Evolutionary conservation across 1,140 invertebrate genomes (phyloP).

Genomic region (Cyrtorhinus lividipennis): DNA sequence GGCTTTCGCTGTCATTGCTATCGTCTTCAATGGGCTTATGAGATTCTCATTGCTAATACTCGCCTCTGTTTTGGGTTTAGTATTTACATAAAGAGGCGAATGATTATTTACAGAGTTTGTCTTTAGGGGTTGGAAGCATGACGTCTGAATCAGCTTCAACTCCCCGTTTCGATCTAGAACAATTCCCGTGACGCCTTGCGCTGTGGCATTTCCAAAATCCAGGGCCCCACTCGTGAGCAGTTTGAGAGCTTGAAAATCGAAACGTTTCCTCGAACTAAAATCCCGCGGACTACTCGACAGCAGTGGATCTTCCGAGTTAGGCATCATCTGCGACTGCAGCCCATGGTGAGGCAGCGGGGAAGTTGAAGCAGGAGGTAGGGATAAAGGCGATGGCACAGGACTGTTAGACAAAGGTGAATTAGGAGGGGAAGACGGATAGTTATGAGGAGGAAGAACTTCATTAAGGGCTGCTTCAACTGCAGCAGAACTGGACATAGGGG

Average conservation of each 20-base stretch:
- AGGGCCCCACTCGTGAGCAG: conserved; percentile 42
- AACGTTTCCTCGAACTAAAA: conserved; percentile 46
- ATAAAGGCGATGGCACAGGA: conserved; percentile 42
- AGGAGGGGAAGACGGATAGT: conserved; percentile 47
- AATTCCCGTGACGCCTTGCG: conserved; percentile 40
- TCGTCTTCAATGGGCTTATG: conserved; percentile 11
- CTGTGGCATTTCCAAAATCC: conserved; percentile 38
- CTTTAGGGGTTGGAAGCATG: conserved; percentile 25
- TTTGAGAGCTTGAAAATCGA: conserved; percentile 47
- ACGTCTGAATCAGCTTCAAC: conserved; percentile 44
- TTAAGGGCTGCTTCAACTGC: conserved; percentile 67
- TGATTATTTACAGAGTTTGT: conserved; percentile 18
- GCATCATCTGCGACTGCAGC: conserved; percentile 60
- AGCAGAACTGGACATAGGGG: conserved; percentile 68
- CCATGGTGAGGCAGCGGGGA: conserved; percentile 40
- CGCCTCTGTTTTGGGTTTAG: conserved; percentile 16
- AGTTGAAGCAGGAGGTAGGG: conserved; percentile 35
- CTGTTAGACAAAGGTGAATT: conserved; percentile 41
- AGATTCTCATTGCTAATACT: conserved; percentile 11
- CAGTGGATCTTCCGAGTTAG: conserved; percentile 68
- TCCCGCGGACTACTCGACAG: conserved; percentile 66
- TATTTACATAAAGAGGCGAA: conserved; percentile 22
- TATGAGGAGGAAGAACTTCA: conserved; percentile 63
- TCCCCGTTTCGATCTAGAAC: conserved; percentile 47
- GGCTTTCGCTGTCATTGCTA: not conserved